Evolutionary conservation across 2,888 invertebrate genomes (phyloP).

Genomic region (Pocota personata): DNA sequence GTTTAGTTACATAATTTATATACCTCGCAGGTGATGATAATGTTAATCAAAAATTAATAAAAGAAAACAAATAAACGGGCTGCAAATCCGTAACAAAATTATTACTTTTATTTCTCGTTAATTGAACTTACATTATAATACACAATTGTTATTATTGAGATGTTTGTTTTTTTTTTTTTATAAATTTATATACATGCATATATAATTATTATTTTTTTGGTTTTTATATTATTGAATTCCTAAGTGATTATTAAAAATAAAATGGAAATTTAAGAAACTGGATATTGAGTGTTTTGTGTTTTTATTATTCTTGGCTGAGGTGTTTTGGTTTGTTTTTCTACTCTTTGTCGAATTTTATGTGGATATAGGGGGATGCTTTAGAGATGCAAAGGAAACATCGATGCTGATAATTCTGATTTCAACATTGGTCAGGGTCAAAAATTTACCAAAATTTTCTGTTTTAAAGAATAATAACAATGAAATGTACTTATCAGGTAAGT

Average conservation of each 20-base stretch:
- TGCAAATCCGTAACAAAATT: conserved; percentile 51
- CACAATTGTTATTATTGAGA: conserved; percentile 69
- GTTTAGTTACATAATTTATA: conserved; percentile 55
- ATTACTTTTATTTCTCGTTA: conserved; percentile 62
- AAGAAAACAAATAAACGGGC: conserved; percentile 17
- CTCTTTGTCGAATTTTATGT: too few species aligned
- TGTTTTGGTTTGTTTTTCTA: not conserved
- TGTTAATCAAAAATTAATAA: conserved; percentile 33
- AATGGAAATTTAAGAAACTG: conserved; percentile 56
- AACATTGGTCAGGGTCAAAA: too few species aligned
- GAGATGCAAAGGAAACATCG: too few species aligned
- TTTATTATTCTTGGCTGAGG: not conserved
- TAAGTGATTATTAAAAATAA: conserved; percentile 57
- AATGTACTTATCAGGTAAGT: too few species aligned
- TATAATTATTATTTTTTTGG: conserved; percentile 54
- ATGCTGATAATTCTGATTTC: too few species aligned
- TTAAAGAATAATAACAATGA: too few species aligned
- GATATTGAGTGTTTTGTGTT: conserved; percentile 21
- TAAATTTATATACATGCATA: conserved; percentile 62
- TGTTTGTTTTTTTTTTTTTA: conserved; percentile 67
- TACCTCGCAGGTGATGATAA: conserved; percentile 70
- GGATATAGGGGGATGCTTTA: not conserved
- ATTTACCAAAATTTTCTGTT: too few species aligned
- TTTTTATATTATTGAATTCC: conserved; percentile 70
- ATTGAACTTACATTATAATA: conserved; percentile 64